Evolutionary conservation across 2,797 vertebrate species (phyloP).

Genomic region (Holocentrus rufus): DNA sequence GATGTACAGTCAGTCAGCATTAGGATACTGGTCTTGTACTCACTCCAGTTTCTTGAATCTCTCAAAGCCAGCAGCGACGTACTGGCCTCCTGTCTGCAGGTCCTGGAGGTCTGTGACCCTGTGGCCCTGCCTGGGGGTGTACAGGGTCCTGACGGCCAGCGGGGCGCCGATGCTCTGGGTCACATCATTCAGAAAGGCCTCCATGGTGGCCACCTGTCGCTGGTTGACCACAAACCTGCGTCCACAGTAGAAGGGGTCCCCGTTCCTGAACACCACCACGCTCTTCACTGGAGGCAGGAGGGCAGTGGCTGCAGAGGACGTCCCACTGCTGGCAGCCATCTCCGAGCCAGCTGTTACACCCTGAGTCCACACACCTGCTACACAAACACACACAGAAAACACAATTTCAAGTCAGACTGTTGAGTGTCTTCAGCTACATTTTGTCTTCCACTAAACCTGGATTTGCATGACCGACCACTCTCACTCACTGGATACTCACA

Average conservation of each 20-base stretch:
- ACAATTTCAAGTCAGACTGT: background rate
- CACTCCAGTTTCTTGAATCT: conserved; percentile 89
- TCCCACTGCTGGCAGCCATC: conserved; percentile 71
- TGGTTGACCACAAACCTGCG: conserved; percentile 88
- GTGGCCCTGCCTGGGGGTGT: conserved; percentile 85
- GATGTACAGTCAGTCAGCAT: no score
- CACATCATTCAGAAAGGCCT: conserved; percentile 89
- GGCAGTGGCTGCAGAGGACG: conserved; percentile 36
- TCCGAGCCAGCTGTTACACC: conserved; percentile 31
- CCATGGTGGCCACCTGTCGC: conserved; percentile 85
- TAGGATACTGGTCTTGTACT: conserved; percentile 70
- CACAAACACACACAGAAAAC: background rate
- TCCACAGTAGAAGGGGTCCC: conserved; percentile 88
- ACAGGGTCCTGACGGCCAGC: conserved; percentile 87
- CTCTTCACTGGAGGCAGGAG: conserved; percentile 84
- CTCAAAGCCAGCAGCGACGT: conserved; percentile 91
- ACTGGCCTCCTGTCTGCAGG: conserved; percentile 84
- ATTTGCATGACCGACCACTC: conserved; percentile 2
- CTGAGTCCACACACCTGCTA: background rate
- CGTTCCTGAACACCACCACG: conserved; percentile 89
- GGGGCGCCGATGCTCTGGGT: conserved; percentile 84
- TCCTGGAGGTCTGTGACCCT: conserved; percentile 81
- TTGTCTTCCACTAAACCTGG: background rate
- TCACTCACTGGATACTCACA: conserved; percentile 2
- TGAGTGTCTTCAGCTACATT: background rate